These are phyloP conservation scores for Parnassius mnemosyne DNA, from an alignment of 2,888 invertebrate genomes.

Conservation along the genomic window DNA sequence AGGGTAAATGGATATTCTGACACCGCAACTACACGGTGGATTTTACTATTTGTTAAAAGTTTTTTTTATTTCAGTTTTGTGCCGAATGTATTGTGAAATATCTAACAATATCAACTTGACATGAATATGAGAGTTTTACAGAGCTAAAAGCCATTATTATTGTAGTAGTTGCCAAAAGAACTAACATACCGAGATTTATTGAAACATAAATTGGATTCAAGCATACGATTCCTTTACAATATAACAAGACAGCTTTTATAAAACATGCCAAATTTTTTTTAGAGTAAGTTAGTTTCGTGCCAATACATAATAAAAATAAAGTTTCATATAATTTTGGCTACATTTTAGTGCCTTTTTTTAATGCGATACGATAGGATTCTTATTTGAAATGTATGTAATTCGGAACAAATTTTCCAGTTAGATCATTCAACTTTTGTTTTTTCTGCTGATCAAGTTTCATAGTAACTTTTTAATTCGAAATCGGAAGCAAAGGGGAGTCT, in stretches of 20 bases:
- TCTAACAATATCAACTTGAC: slow-evolving; percentile 1
- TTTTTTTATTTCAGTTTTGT: too few species aligned
- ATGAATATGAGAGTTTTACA: slow-evolving; percentile 13
- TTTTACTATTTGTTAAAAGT: too few species aligned
- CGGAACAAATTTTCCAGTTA: background rate
- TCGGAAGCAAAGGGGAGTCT: background rate
- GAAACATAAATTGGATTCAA: slow-evolving; percentile 41
- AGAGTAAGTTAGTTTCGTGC: slow-evolving; percentile 42
- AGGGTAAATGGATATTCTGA: too few species aligned
- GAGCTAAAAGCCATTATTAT: slow-evolving; percentile 21
- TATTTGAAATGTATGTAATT: background rate
- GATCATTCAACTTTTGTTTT: background rate
- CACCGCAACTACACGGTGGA: too few species aligned
- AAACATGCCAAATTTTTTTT: slow-evolving; percentile 53
- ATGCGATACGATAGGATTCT: background rate
- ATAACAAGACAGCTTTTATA: slow-evolving; percentile 49
- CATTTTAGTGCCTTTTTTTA: slow-evolving; percentile 27
- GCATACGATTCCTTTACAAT: slow-evolving; percentile 47
- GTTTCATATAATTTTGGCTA: slow-evolving; percentile 23
- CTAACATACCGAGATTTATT: slow-evolving; percentile 35
- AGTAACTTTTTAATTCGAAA: background rate
- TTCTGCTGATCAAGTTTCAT: background rate
- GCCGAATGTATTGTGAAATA: too few species aligned
- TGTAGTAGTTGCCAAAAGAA: slow-evolving; percentile 33
- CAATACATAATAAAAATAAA: slow-evolving; percentile 48